Evolutionary conservation across 2,797 vertebrate genomes (phyloP), one percentile per base, ranked within the genome.

Genomic region (Microctenopoma steveboyesi): DNA sequence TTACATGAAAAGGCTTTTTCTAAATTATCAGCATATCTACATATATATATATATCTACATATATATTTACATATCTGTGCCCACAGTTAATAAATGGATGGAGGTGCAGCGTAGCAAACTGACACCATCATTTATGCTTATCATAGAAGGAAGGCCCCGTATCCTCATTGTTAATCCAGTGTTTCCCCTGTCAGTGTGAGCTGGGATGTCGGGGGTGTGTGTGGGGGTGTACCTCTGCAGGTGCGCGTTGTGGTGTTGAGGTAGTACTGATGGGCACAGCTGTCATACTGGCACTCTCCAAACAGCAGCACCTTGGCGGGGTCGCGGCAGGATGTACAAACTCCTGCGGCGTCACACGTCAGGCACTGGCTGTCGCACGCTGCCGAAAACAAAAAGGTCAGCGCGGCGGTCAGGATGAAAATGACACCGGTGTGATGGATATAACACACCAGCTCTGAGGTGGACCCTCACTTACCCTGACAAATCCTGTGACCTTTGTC

Each of bases 181-280:
- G n/a, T 15, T 11, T 39, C 48, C 30, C 16, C 50, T 49, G 54
- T 0, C 25, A 15, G 54, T 16, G 56, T 43, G 53, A 48, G 56
- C n/a, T 5, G 39, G 6, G 59, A 46, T 30, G 51, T 40, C 14
- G 9, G 42, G 22, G 5, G 48, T 0, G 0, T 40, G 12, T 7
- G 42, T n/a, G 5, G 48, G 0, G 0, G 22, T 1, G 7, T 84
- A 99, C 98, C 98, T 96, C 84, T 95, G 93, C 98, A 99, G 4
- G 83, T 90, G 18, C 81, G 94, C 46, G 86, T 96, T 27, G 91
- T 90, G 54, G 94, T 75, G 76, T 99, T 96, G n/a, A 99, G 94
- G 79, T 97, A 98, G 69, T 98, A 96, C 86, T 97, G 97, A 12
- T 95, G 96, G 51, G 96, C 92, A 11, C 98, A 99, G 91, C 76